Evolutionary conservation across 2,888 invertebrate species (phyloP), one percentile per base, ranked within the genome.

Genomic region (Drosophila dives): DNA sequence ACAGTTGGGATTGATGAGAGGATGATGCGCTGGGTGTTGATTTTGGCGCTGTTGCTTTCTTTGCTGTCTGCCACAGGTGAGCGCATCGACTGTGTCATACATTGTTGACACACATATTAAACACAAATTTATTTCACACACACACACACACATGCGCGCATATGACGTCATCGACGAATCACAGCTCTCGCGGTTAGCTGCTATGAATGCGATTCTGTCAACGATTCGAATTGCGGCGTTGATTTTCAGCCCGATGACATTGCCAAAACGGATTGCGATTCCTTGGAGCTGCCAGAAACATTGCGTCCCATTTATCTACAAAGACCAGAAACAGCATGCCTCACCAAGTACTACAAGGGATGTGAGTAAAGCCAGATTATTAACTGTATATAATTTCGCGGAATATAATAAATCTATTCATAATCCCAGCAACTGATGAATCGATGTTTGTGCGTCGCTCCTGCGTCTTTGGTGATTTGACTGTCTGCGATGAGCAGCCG

Each of bases 131-230:
- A 36, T 20, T 45, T 17, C 58, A 29, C 48, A 23, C 58, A 36
- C 29, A 48, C 34, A 60, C 49, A 69, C 42, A 62, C 61, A 64
- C 49, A 83, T 81, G 76, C 48, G 58, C 50, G 48, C 49, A 83
- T 82, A 83, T 81, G 74, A 55, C 55, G 74, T 85, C 80, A 80
- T 82, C 85, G 38, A 49, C 65, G 12, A 29, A 29, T 12, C 36
- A 8, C 64, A 87, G 92, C 85, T 38, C 65, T 75, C 45, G 86
- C 90, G 55, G 88, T 92, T 68, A 89, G 75, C 51, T 92, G 92
- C 78, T 92, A 90, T 73, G 91, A 92, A 70, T 92, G 92, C 71
- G 92, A 92, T 76, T 92, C 92, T 20, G 74, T 86, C 50, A 83
- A 81, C 69, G 82, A 91, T 77, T 76, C 78, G 29, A 82, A 85